Percentiles rank a stretch among this genome's conserved stretches.
Conservation (phyloP, 1,140 invertebrate species). For the Drosophila takahashii region DNA sequence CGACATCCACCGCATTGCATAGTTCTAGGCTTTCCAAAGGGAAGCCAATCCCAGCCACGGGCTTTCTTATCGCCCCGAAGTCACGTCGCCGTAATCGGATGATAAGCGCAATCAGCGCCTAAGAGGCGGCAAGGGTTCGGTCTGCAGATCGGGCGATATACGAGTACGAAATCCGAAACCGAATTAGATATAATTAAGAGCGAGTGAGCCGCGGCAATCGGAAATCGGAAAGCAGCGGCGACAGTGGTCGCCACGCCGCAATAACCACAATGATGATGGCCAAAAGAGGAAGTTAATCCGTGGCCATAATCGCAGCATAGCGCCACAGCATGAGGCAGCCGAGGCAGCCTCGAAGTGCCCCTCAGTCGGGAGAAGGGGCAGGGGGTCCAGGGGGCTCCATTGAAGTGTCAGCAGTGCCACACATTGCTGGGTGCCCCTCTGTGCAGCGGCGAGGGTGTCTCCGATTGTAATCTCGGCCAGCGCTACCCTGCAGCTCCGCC, state of each 20-base stretch:
- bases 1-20: conserved; percentile 17
- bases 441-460: conserved; percentile 35
- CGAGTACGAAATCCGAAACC: background rate
- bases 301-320: conserved; percentile 77
- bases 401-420: conserved; percentile 76
- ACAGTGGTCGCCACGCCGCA: conserved; percentile 25
- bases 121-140: conserved; percentile 46
- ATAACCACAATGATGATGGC: conserved; percentile 42
- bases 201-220: background rate
- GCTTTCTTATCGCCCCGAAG: conserved; percentile 32
- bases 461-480: conserved; percentile 59
- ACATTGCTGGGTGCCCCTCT: conserved; percentile 32
- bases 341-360: conserved; percentile 49
- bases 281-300: conserved; percentile 78
- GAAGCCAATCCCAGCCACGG: background rate
- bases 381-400: conserved; percentile 51
- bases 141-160: background rate
- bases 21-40: conserved; percentile 53
- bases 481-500: background rate
- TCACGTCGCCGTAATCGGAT: conserved; percentile 10
- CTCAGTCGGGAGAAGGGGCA: background rate
- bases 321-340: conserved; percentile 80
- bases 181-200: conserved; percentile 43
- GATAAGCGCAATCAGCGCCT: conserved; percentile 57
- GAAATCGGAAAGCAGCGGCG: conserved; percentile 2